These are phyloP conservation scores for Helicoverpa zea DNA, from an alignment of 1,140 invertebrate species.

Conservation along the genomic window DNA sequence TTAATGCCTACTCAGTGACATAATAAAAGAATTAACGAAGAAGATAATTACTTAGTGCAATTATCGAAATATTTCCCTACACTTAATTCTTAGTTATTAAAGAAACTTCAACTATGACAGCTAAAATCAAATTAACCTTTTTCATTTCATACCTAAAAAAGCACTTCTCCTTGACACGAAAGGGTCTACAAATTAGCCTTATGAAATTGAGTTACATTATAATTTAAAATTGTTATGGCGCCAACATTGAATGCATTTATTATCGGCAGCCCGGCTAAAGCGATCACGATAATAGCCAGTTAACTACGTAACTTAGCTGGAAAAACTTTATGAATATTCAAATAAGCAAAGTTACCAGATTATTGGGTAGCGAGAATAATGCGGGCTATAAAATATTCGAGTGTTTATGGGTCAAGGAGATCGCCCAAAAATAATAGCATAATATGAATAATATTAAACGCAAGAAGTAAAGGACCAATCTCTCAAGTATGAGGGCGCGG, in stretches of 20 bases:
- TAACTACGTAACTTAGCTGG: constrained; percentile 37
- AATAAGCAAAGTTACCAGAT: constrained; percentile 46
- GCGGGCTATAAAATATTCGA: constrained; percentile 9
- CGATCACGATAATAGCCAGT: constrained; percentile 27
- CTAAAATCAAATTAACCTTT: too few species aligned
- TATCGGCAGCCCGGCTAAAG: constrained; percentile 4
- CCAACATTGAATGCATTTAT: constrained; percentile 40
- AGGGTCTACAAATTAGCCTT: constrained; percentile 5
- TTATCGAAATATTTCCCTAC: too few species aligned
- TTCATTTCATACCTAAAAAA: too few species aligned
- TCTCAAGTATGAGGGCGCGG: too few species aligned
- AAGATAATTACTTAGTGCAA: too few species aligned
- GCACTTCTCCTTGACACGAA: background rate
- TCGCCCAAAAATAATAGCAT: background rate
- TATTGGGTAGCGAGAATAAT: constrained; percentile 35
- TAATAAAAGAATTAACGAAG: too few species aligned
- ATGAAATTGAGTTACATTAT: background rate
- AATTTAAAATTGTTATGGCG: constrained; percentile 30
- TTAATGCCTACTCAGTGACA: too few species aligned
- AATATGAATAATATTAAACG: constrained; percentile 5
- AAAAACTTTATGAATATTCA: constrained; percentile 56
- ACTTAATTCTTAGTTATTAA: too few species aligned
- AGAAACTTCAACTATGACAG: too few species aligned
- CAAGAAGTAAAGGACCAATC: too few species aligned
- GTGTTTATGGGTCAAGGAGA: constrained; percentile 35